A percentile compares a stretch with the other conserved stretches of the same genome.
Conservation (phyloP, 2,797 vertebrate genomes). For the Alauda arvensis region DNA sequence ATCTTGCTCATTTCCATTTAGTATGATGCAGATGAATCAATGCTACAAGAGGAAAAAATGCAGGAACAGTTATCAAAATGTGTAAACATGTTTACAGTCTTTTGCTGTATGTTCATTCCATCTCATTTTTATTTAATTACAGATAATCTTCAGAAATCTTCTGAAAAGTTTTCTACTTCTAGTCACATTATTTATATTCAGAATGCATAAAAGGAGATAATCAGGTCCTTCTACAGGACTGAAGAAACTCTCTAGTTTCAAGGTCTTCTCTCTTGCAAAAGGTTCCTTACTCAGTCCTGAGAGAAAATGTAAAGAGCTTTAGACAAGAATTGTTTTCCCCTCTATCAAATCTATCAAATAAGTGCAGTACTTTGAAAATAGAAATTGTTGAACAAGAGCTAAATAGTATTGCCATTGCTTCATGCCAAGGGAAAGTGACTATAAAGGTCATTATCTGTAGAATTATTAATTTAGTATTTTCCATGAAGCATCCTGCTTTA, state of each 20-base stretch:
- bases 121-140: constrained; percentile 18
- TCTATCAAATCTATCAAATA: neutral
- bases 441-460: neutral
- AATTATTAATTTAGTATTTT: neutral
- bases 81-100: constrained; percentile 5
- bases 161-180: neutral
- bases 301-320: neutral
- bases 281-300: neutral
- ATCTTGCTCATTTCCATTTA: constrained; percentile 27
- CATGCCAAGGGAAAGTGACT: neutral
- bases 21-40: constrained; percentile 5
- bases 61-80: constrained; percentile 1
- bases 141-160: neutral
- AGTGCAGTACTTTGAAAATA: neutral
- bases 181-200: neutral
- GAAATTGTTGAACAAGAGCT: neutral
- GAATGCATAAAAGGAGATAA: neutral
- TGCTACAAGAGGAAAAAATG: neutral
- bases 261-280: neutral
- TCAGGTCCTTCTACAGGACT: neutral
- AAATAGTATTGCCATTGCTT: neutral
- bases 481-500: neutral
- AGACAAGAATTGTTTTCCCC: neutral
- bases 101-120: neutral
- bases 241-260: neutral